Base-by-base conservation (phyloP, 2,888 invertebrate species). In the Erebia aethiops region DNA sequence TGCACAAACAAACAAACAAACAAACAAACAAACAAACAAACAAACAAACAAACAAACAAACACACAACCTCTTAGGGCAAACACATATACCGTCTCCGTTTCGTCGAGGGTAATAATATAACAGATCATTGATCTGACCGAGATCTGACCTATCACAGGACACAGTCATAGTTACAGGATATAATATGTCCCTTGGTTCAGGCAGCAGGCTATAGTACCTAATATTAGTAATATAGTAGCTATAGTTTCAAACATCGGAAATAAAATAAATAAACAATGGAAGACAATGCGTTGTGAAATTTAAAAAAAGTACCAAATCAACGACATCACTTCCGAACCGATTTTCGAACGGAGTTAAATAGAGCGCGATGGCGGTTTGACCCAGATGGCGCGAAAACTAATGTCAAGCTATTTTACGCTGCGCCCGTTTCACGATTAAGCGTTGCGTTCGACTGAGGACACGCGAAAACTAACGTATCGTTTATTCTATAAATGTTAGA, bases 331-430 rank as follows among this genome's bases (percentile, higher is more conserved):
- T 80, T 75, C 69, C 72, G 76, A 76, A 77, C 76, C 71, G 68
- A 75, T 77, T 80, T 75, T 68, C 72, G 76, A 76, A 76, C 76
- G 70, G 64, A 75, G 77, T 26, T 26, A 84, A 80, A 82, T 83
- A 78, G 82, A 78, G 76, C 84, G 79, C 81, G 77, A 73, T 76
- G 73, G 79, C 81, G 76, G 72, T 75, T 73, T 82, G 88, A 85
- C 89, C 87, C 82, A 89, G 77, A 83, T 84, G 82, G 87, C 86
- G 88, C 82, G 82, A 84, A 86, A 86, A 84, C 81, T 82, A 87
- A 86, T 89, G 90, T 85, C 87, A 86, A 79, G 83, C 84, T 88
- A 88, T 89, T 87, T 88, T 86, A 35, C 35, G 35, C 82, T 83
- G 85, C 87, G 84, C 82, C 81, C 83, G 80, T 79, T 77, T 81